Percentiles rank a stretch among this genome's conserved stretches.
phyloP scores from a whole-genome alignment of 2,888 invertebrate genomes.

The Lasioglossum figueresi region DNA sequence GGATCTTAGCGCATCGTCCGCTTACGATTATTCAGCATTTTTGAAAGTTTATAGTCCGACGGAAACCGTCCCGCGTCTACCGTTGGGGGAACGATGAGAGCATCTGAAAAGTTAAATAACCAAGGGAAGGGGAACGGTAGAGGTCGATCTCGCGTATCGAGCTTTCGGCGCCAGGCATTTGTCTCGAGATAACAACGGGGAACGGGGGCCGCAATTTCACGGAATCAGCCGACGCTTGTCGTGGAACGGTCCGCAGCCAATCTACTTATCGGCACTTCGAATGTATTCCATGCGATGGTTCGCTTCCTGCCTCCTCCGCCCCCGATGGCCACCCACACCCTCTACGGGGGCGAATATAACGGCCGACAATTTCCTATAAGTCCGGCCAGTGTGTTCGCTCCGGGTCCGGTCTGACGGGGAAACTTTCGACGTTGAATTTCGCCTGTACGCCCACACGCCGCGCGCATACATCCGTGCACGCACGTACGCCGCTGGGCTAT shows the following conservation, averaged over 20 bases:
- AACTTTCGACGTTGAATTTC: constrained; percentile 57
- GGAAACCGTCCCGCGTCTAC: background rate
- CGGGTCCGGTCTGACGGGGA: constrained; percentile 52
- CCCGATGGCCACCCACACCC: background rate
- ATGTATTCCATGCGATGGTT: constrained; percentile 65
- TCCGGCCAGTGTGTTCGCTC: constrained; percentile 32
- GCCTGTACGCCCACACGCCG: constrained; percentile 23
- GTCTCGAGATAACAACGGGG: constrained; percentile 38
- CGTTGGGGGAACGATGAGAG: background rate
- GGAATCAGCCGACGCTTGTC: constrained; percentile 20
- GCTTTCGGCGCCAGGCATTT: constrained; percentile 24
- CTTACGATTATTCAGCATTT: background rate
- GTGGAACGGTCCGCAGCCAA: constrained; percentile 39
- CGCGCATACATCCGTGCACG: constrained; percentile 58
- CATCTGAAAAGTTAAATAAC: background rate
- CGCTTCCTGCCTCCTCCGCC: constrained; percentile 48
- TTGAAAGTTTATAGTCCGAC: background rate
- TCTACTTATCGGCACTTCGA: constrained; percentile 66
- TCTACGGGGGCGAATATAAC: constrained; percentile 58
- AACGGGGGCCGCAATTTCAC: constrained; percentile 39
- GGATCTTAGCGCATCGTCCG: background rate
- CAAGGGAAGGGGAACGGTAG: background rate
- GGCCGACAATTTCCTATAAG: constrained; percentile 69
- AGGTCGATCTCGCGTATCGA: background rate
- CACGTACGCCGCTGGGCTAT: constrained; percentile 79